Evolutionary conservation across 2,888 invertebrate species (phyloP).

Genomic region (Hyalella azteca): DNA sequence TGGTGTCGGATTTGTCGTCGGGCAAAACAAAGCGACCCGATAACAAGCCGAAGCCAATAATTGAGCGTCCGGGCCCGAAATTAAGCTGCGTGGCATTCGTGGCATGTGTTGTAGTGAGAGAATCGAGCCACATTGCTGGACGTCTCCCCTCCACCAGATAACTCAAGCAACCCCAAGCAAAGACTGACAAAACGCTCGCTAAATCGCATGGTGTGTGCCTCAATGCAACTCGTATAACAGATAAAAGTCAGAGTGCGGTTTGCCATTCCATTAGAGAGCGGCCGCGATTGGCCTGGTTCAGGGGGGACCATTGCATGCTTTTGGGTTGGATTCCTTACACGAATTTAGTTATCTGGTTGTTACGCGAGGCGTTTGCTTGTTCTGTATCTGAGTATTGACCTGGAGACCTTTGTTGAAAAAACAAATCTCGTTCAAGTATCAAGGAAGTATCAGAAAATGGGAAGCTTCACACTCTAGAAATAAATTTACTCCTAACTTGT

Average conservation of each 20-base stretch:
- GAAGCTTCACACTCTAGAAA: too few relatives aligned
- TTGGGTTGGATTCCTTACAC: too few relatives aligned
- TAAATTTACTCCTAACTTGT: too few relatives aligned
- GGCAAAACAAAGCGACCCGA: not conserved
- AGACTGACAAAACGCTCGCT: conserved; percentile 31
- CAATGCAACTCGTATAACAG: conserved; percentile 22
- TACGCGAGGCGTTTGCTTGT: too few relatives aligned
- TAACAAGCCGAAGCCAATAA: conserved; percentile 16
- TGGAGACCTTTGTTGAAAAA: too few relatives aligned
- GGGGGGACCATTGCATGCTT: too few relatives aligned
- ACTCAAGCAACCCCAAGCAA: not conserved
- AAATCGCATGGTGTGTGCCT: conserved; percentile 18
- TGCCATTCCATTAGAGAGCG: conserved; percentile 27
- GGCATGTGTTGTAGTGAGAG: not conserved
- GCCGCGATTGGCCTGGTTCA: not conserved
- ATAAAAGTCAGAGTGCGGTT: conserved; percentile 31
- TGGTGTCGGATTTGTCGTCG: not conserved
- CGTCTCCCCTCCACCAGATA: not conserved
- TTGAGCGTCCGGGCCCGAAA: not conserved
- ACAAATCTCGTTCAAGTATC: too few relatives aligned
- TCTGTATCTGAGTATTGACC: too few relatives aligned
- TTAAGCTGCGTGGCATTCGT: not conserved
- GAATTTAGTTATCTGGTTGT: too few relatives aligned
- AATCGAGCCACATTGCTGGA: not conserved
- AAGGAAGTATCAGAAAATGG: too few relatives aligned